These are phyloP conservation scores for Mormoops blainvillei DNA, from an alignment of 2,113 vertebrate genomes.

Conservation along the genomic window DNA sequence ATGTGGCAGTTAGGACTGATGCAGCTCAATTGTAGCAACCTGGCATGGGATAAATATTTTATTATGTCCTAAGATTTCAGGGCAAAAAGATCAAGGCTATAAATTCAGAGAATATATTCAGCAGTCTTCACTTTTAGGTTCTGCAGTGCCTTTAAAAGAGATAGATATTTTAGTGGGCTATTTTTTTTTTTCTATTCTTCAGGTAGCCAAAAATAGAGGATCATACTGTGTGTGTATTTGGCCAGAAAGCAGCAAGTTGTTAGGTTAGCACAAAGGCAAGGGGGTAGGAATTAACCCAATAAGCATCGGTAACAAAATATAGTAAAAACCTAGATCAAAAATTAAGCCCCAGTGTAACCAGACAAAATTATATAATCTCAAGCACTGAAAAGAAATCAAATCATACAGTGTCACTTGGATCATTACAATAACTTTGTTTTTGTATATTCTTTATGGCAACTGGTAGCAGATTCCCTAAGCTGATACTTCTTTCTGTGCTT, in stretches of 20 bases:
- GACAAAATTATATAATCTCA: constrained; percentile 45
- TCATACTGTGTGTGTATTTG: neutral
- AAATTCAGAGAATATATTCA: neutral
- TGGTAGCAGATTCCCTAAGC: constrained; percentile 30
- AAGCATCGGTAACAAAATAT: constrained; percentile 42
- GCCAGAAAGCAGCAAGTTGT: neutral
- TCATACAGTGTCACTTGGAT: constrained; percentile 29
- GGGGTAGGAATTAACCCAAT: neutral
- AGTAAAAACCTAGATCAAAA: constrained; percentile 48
- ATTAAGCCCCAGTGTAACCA: neutral
- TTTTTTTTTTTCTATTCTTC: neutral
- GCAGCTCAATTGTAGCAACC: neutral
- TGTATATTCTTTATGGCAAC: constrained; percentile 53
- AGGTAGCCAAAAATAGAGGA: neutral
- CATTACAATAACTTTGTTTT: neutral
- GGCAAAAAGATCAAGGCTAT: neutral
- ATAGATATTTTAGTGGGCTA: neutral
- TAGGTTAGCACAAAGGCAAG: constrained; percentile 6
- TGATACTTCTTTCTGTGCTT: constrained; percentile 11
- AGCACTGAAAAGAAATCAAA: constrained; percentile 38
- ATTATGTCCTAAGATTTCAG: neutral
- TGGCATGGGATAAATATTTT: neutral
- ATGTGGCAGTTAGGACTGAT: neutral
- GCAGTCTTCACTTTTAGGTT: neutral
- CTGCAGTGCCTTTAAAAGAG: neutral